Percentiles rank a stretch among this genome's conserved stretches.
phyloP scores from a whole-genome alignment of 2,797 vertebrate species.

The Coracias cyanogaster region DNA sequence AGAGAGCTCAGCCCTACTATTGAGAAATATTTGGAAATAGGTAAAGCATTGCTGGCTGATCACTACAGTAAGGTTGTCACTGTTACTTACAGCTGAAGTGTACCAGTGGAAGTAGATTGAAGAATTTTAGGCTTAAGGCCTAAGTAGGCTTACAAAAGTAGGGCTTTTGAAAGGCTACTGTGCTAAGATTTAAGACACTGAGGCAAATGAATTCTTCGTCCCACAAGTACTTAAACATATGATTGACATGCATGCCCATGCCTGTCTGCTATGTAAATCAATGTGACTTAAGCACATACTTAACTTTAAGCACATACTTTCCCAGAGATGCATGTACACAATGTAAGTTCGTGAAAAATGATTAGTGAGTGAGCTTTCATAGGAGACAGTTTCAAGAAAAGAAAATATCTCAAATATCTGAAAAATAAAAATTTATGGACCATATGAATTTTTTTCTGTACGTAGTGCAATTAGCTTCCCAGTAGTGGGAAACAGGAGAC shows the following conservation, averaged over 20 bases:
- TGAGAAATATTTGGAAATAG: slow-evolving; percentile 11
- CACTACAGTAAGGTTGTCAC: not conserved
- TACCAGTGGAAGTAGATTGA: not conserved
- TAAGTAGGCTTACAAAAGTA: not conserved
- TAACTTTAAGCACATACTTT: not conserved
- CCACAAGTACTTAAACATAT: not conserved
- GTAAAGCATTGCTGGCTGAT: not conserved
- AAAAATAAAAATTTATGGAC: not conserved
- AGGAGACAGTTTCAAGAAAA: not conserved
- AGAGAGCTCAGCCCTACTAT: not conserved
- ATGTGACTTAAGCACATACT: not conserved
- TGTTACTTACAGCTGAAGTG: not conserved
- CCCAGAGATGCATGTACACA: not conserved
- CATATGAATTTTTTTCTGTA: not conserved
- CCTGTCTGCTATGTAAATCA: not conserved
- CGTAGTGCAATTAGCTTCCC: slow-evolving; percentile 8
- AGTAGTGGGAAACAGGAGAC: not conserved
- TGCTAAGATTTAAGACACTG: not conserved
- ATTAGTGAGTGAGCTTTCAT: not conserved
- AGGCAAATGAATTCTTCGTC: not conserved
- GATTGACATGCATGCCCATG: not conserved
- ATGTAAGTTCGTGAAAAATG: not conserved
- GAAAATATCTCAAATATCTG: not conserved
- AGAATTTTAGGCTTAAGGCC: not conserved
- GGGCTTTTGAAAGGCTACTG: not conserved